Evolutionary conservation across 1,140 invertebrate genomes (phyloP), one percentile per base, ranked within the genome.

Genomic region (Trissolcus basalis): DNA sequence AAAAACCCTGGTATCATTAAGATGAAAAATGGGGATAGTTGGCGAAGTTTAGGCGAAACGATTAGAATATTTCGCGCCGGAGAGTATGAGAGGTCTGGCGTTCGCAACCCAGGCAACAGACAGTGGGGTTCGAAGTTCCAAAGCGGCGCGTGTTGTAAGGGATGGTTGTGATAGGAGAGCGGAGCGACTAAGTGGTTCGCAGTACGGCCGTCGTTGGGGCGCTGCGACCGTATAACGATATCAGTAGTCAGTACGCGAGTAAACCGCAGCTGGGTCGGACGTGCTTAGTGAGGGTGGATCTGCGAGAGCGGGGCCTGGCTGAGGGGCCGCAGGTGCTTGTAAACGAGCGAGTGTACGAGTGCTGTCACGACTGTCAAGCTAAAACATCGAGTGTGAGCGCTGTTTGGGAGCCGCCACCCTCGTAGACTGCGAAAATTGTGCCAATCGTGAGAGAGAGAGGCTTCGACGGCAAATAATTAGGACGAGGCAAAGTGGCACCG

Each of bases 181-280:
- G 15, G 44, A 44, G 41, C n/a, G 11, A 68, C 36, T 47, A 53
- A 49, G 50, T 55, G 50, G 50, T 70, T 61, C 58, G 14, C 32
- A 13, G 50, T 50, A 55, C 56, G 67, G 41, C 59, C 59, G 35
- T 47, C 32, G 14, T 51, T 58, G 68, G 68, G 61, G 61, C 70
- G 70, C 70, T 65, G 70, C 70, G 44, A 33, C 55, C 61, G 60
- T 27, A 27, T 60, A 64, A 73, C 55, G 61, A 65, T 60, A 55
- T 65, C 49, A 71, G 68, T 47, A 60, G 55, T 73, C 70, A 73
- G 70, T 73, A 60, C 27, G 59, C 61, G 61, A 73, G 55, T 55
- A 32, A 32, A 33, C 48, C 70, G 70, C 59, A 35, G 44, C 70
- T 65, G 53, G 12, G 12, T 53, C 48, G 70, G 6, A 36, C 33